These are phyloP conservation scores for Galaxea fascicularis DNA, from an alignment of 92 coral and sea anemone genomes.

Conservation along the genomic window DNA sequence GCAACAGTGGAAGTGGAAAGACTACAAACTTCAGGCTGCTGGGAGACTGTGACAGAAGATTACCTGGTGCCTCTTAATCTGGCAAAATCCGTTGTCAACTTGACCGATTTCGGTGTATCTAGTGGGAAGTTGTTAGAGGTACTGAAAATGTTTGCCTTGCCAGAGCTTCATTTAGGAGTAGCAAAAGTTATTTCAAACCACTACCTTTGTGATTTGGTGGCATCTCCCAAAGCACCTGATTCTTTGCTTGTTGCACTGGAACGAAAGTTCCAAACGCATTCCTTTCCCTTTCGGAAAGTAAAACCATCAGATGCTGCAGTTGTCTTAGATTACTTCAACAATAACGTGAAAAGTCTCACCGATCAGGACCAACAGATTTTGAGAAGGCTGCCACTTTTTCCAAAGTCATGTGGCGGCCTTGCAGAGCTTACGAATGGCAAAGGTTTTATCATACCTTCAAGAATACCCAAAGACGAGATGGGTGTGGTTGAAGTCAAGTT, in stretches of 20 bases:
- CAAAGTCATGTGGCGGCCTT: slow-evolving; percentile 36
- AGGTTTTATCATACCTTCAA: slow-evolving; percentile 36
- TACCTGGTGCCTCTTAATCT: slow-evolving; percentile 41
- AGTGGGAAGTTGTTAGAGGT: too few relatives aligned
- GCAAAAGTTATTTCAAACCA: too few relatives aligned
- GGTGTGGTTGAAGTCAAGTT: slow-evolving; percentile 18
- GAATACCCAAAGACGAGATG: slow-evolving; percentile 54
- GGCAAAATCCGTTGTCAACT: slow-evolving; percentile 47
- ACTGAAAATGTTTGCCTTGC: too few relatives aligned
- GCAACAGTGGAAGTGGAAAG: slow-evolving; percentile 32
- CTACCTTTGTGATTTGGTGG: too few relatives aligned
- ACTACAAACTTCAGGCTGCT: too few relatives aligned
- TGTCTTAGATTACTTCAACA: slow-evolving; percentile 52
- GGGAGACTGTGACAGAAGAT: neutral
- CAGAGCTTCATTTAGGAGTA: too few relatives aligned
- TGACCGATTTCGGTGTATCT: neutral
- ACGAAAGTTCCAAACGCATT: too few relatives aligned
- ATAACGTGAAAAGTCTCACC: neutral
- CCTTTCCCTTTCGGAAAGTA: neutral
- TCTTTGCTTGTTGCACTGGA: too few relatives aligned
- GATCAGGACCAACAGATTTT: neutral
- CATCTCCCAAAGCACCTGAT: too few relatives aligned
- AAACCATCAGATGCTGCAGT: neutral
- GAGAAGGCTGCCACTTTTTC: slow-evolving; percentile 59
- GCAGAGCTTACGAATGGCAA: neutral